Percentiles rank a stretch among this genome's conserved stretches.
Evolutionary conservation across 2,888 invertebrate genomes (phyloP).

Genomic region (Merodon equestris): DNA sequence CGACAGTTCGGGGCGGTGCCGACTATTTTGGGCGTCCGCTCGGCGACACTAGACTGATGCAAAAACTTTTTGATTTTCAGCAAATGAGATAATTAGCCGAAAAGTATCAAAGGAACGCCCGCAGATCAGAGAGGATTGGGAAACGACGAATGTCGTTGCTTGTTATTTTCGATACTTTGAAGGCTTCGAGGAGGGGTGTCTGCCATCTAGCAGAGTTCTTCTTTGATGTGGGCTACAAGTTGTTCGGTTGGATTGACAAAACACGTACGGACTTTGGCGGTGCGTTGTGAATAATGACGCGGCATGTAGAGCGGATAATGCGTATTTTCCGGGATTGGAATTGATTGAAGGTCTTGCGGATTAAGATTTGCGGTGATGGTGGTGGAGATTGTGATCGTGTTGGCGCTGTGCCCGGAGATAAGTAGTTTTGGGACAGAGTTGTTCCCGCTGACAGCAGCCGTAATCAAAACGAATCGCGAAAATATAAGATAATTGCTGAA

Average conservation of each 20-base stretch:
- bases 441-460: slow-evolving; percentile 54
- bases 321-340: slow-evolving; percentile 56
- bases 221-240: slow-evolving; percentile 60
- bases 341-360: slow-evolving; percentile 20
- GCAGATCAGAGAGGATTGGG: too few relatives aligned
- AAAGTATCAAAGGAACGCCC: slow-evolving; percentile 61
- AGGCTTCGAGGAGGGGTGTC: background rate
- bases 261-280: slow-evolving; percentile 40
- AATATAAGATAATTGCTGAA: slow-evolving; percentile 60
- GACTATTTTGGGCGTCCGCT: slow-evolving; percentile 47
- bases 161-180: slow-evolving; percentile 56
- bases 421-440: slow-evolving; percentile 41
- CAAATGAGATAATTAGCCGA: slow-evolving; percentile 69
- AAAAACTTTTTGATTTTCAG: slow-evolving; percentile 66
- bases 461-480: slow-evolving; percentile 62
- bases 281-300: slow-evolving; percentile 50
- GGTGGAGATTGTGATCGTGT: background rate
- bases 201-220: background rate
- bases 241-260: slow-evolving; percentile 56
- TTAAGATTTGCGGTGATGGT: slow-evolving; percentile 2
- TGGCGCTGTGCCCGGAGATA: slow-evolving; percentile 45
- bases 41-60: slow-evolving; percentile 44
- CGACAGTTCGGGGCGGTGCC: slow-evolving; percentile 38
- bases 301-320: slow-evolving; percentile 55
- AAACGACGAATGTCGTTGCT: slow-evolving; percentile 54